Evolutionary conservation across 2,113 vertebrate species (phyloP).

Genomic region (Hystrix cristata): DNA sequence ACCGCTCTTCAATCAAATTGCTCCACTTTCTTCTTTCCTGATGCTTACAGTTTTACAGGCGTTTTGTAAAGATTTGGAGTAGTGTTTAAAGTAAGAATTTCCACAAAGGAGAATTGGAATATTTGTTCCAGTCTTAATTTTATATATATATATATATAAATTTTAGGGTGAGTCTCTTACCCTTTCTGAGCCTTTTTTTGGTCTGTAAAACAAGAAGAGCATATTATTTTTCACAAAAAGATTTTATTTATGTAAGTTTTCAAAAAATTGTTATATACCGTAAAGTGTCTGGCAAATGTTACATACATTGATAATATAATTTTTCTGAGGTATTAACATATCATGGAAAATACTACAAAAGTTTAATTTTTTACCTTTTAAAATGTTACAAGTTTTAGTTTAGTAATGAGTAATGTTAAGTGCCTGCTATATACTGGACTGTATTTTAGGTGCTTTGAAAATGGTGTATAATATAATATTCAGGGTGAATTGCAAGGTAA

Average conservation of each 20-base stretch:
- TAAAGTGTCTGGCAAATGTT: conserved; percentile 37
- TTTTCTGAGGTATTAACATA: neutral
- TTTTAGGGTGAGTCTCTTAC: neutral
- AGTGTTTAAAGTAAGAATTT: conserved; percentile 38
- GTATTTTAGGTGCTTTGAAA: neutral
- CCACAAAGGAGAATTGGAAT: conserved; percentile 30
- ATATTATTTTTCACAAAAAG: neutral
- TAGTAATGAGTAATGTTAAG: conserved; percentile 29
- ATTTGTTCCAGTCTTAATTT: neutral
- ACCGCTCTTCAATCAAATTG: neutral
- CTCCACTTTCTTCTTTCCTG: neutral
- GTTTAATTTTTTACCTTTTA: conserved; percentile 34
- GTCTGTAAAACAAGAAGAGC: neutral
- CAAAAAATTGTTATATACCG: neutral
- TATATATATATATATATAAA: neutral
- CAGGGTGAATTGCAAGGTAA: neutral
- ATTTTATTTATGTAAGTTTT: conserved; percentile 48
- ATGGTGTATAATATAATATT: neutral
- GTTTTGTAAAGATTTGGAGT: neutral
- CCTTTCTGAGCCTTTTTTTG: conserved; percentile 35
- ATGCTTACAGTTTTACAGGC: neutral
- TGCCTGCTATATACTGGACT: neutral
- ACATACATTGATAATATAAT: neutral
- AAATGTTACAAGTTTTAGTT: conserved; percentile 37
- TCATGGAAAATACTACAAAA: neutral